These are phyloP conservation scores for Lepidurus packardi DNA, from an alignment of 1,140 invertebrate genomes.

Conservation along the genomic window DNA sequence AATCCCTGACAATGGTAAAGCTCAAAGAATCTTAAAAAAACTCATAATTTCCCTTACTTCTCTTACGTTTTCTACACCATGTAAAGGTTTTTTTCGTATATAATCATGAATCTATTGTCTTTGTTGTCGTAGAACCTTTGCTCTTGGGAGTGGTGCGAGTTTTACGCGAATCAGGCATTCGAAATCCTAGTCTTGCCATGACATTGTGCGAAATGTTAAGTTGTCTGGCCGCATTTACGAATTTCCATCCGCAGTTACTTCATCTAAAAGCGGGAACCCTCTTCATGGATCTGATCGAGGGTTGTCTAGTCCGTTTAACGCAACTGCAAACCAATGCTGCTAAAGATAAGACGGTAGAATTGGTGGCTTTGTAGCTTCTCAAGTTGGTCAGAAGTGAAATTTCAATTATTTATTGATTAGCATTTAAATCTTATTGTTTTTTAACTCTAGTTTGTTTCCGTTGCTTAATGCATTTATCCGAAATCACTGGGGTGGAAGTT, in stretches of 20 bases:
- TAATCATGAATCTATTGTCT: neutral
- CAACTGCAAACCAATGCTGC: constrained; percentile 70
- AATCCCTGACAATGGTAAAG: constrained; percentile 78
- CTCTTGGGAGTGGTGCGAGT: constrained; percentile 90
- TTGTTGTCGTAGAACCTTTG: constrained; percentile 62
- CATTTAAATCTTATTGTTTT: constrained; percentile 32
- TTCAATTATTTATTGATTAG: neutral
- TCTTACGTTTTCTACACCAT: neutral
- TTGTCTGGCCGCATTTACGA: constrained; percentile 92
- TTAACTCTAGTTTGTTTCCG: constrained; percentile 68
- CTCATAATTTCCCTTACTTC: neutral
- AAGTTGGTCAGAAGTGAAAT: neutral
- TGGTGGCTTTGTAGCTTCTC: constrained; percentile 29
- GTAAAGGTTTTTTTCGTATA: neutral
- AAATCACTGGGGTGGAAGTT: constrained; percentile 85
- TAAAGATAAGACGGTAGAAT: constrained; percentile 36
- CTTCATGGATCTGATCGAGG: constrained; percentile 92
- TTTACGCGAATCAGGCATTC: constrained; percentile 92
- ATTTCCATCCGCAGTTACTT: constrained; percentile 87
- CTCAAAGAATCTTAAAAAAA: neutral
- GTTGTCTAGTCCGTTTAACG: constrained; percentile 85
- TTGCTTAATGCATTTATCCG: constrained; percentile 87
- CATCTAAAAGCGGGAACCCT: constrained; percentile 91
- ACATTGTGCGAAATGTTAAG: constrained; percentile 60
- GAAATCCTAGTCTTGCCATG: constrained; percentile 63